Conservation (phyloP, 2,113 vertebrate genomes). For the Echinops telfairi region DNA sequence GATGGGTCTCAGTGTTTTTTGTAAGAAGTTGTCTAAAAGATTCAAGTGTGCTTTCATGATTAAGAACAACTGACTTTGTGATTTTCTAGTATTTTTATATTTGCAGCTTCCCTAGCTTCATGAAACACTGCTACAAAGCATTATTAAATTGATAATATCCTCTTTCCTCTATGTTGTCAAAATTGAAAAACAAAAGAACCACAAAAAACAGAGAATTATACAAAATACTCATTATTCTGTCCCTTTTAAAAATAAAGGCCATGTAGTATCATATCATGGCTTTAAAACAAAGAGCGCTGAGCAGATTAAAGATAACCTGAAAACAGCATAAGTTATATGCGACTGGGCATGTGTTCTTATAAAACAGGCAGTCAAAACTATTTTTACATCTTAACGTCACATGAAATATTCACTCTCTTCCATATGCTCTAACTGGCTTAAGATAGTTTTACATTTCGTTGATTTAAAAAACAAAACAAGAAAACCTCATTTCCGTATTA, state of each 20-base stretch:
- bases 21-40: not conserved
- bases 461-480: not conserved
- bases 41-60: not conserved
- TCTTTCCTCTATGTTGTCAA: not conserved
- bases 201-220: not conserved
- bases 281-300: not conserved
- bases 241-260: not conserved
- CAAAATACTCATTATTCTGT: not conserved
- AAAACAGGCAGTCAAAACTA: slow-evolving; percentile 33
- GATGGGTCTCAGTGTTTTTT: not conserved
- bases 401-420: not conserved
- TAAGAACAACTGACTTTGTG: slow-evolving; percentile 27
- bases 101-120: slow-evolving; percentile 7
- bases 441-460: not conserved
- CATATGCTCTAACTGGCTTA: not conserved
- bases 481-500: slow-evolving; percentile 12
- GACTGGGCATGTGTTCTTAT: not conserved
- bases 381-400: slow-evolving; percentile 11
- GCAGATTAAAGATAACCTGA: slow-evolving; percentile 10
- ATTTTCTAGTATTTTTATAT: slow-evolving; percentile 39
- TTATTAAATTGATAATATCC: not conserved
- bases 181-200: too few species aligned
- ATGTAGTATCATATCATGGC: not conserved
- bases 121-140: slow-evolving; percentile 11
- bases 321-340: not conserved